Conservation (phyloP, 2,113 vertebrate species). For the Pongo pygmaeus region DNA sequence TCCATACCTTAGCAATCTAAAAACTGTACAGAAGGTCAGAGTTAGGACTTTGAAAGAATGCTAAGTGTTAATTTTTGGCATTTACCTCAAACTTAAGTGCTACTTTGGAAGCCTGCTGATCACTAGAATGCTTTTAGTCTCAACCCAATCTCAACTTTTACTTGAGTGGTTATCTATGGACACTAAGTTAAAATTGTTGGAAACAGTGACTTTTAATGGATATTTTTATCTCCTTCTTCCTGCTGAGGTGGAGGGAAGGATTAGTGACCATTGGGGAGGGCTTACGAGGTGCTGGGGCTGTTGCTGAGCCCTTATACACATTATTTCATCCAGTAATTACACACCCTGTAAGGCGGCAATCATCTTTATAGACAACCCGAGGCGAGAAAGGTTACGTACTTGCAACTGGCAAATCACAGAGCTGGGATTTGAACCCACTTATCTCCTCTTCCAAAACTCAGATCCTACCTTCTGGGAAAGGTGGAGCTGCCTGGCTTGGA, state of each 20-base stretch:
- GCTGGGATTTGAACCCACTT: not conserved
- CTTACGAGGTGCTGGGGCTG: not conserved
- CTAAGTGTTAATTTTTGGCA: not conserved
- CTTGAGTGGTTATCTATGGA: not conserved
- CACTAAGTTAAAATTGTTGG: not conserved
- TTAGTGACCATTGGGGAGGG: not conserved
- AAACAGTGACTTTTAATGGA: not conserved
- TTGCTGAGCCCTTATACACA: not conserved
- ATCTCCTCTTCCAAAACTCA: not conserved
- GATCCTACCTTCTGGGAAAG: not conserved
- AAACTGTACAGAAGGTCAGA: not conserved
- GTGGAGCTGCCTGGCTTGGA: not conserved
- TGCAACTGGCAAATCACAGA: not conserved
- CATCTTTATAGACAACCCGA: not conserved
- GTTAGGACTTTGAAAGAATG: not conserved
- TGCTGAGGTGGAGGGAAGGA: not conserved
- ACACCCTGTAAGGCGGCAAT: not conserved
- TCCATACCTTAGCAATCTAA: not conserved
- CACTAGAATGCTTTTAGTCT: not conserved
- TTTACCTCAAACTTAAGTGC: not conserved
- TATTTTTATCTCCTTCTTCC: constrained; percentile 28
- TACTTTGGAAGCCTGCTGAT: constrained; percentile 12
- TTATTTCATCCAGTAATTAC: not conserved
- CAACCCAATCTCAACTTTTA: not conserved
- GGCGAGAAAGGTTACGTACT: not conserved